Percentiles rank a stretch among this genome's conserved stretches.
phyloP scores from a whole-genome alignment of 1,140 invertebrate genomes.

The Pachypeltis micranthus region DNA sequence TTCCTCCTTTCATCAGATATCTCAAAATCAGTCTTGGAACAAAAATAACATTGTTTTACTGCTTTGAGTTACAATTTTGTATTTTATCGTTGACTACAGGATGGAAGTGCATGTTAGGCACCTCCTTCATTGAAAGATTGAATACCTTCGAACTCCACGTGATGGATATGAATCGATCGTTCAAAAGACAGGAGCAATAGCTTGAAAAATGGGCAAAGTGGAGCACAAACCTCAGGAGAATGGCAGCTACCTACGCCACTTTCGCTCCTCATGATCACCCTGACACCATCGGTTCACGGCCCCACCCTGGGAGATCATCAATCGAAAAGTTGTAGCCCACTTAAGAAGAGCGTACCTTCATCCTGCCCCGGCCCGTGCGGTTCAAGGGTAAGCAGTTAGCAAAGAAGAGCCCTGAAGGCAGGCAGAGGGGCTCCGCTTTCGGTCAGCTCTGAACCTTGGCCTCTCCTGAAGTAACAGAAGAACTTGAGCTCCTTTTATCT shows the following conservation, averaged over 20 bases:
- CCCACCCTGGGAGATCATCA: neutral
- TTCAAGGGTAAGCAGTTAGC: slow-evolving; percentile 3
- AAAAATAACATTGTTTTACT: no score
- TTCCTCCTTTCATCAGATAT: no score
- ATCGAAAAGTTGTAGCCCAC: neutral
- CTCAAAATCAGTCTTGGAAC: no score
- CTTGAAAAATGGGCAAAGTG: no score
- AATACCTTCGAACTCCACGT: no score
- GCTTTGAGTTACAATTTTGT: no score
- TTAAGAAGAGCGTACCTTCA: neutral
- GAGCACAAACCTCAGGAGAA: neutral
- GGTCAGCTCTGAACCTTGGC: neutral
- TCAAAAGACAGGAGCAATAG: no score
- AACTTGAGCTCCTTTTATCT: neutral
- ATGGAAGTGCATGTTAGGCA: no score
- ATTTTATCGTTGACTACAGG: no score
- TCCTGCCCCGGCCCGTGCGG: neutral
- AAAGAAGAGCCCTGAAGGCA: neutral
- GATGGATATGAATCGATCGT: no score
- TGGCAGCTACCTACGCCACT: neutral
- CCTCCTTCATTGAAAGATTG: no score
- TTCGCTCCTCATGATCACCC: neutral
- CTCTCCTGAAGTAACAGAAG: neutral
- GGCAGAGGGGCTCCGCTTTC: neutral
- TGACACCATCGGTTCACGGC: neutral